Evolutionary conservation across 2,888 invertebrate genomes (phyloP).

Genomic region (Tetranychus truncatus): DNA sequence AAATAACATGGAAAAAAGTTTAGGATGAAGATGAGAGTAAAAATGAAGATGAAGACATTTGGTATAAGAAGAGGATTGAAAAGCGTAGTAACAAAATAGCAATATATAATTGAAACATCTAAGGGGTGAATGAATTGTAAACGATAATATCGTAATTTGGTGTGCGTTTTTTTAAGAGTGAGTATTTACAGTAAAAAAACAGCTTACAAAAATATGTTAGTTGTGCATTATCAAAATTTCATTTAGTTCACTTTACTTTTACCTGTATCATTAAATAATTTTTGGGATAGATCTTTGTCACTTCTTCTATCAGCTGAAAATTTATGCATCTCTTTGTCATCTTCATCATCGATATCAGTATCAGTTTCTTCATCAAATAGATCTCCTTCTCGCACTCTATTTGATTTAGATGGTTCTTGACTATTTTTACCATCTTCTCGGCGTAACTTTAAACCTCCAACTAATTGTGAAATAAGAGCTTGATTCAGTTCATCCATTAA

Average conservation of each 20-base stretch:
- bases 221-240: background rate
- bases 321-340: background rate
- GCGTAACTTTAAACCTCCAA: background rate
- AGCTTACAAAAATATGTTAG: no score
- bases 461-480: conserved; percentile 1
- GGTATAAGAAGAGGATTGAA: no score
- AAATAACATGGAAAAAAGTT: conserved; percentile 1
- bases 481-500: background rate
- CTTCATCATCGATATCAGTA: background rate
- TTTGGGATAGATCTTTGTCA: background rate
- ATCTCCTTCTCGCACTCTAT: background rate
- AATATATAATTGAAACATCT: no score
- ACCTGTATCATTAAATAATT: background rate
- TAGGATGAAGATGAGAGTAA: background rate
- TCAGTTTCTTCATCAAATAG: background rate
- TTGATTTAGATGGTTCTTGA: background rate
- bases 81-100: no score
- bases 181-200: no score
- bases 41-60: no score
- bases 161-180: no score
- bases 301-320: background rate
- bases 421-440: background rate
- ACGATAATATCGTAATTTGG: no score
- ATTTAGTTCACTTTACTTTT: background rate
- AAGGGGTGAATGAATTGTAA: no score